A percentile compares a stretch with the other conserved stretches of the same genome.
Conservation (phyloP, 1,140 invertebrate species). For the Lethrus apterus region DNA sequence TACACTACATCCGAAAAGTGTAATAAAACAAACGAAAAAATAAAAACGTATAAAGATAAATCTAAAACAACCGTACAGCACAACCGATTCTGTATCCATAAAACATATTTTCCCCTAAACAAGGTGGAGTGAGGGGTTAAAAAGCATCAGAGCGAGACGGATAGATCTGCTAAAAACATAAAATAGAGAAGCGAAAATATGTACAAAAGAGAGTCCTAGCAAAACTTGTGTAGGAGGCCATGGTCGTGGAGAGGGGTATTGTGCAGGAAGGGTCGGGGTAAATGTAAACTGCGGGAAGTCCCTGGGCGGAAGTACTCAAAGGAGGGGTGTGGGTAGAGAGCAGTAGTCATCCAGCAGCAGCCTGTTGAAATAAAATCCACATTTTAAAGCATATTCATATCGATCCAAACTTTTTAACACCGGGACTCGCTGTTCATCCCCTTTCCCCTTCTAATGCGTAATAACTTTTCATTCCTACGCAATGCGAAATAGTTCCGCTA, state of each 20-base stretch:
- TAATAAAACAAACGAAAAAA: conserved; percentile 13
- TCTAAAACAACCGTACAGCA: conserved; percentile 13
- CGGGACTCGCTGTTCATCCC: conserved; percentile 18
- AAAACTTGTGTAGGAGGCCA: conserved; percentile 34
- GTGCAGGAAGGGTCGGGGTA: conserved; percentile 28
- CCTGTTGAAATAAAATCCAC: conserved; percentile 39
- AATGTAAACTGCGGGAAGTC: conserved; percentile 41
- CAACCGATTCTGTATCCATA: conserved; percentile 13
- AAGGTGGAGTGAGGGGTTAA: conserved; percentile 24
- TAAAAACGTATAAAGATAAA: conserved; percentile 11
- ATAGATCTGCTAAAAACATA: conserved; percentile 36
- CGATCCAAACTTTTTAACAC: conserved; percentile 38
- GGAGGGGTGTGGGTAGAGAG: conserved; percentile 7
- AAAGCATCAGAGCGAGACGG: conserved; percentile 28
- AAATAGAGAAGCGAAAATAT: conserved; percentile 42
- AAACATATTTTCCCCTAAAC: conserved; percentile 9
- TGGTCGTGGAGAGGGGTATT: conserved; percentile 14
- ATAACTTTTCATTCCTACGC: conserved; percentile 18
- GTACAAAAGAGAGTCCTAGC: conserved; percentile 39
- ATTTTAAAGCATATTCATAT: conserved; percentile 41
- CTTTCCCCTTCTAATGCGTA: conserved; percentile 19
- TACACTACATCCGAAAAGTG: conserved; percentile 12
- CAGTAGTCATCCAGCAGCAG: conserved; percentile 22
- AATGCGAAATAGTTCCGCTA: conserved; percentile 17
- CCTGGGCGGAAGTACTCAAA: conserved; percentile 34